These are phyloP conservation scores for Drosophila acutilabella DNA, from an alignment of 2,888 invertebrate species.

Conservation along the genomic window DNA sequence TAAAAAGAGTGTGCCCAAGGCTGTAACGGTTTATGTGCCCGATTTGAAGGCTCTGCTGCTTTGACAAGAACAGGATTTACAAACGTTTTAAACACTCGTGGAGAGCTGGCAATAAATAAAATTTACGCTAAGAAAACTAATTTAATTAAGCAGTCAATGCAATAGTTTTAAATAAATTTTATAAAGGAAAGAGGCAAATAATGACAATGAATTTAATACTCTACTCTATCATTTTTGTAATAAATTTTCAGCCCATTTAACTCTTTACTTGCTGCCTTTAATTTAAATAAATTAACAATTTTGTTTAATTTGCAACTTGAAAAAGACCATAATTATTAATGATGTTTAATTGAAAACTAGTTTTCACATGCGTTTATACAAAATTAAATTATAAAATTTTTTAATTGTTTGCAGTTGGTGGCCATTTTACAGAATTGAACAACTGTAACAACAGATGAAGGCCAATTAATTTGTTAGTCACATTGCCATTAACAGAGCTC, in stretches of 20 bases:
- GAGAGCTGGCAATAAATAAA: not conserved
- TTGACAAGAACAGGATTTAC: conserved; percentile 22
- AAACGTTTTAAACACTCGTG: conserved; percentile 8
- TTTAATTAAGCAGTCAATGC: not conserved
- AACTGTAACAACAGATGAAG: not conserved
- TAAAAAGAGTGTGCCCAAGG: conserved; percentile 27
- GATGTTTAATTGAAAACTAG: not conserved
- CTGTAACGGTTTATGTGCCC: conserved; percentile 28
- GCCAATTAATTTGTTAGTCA: conserved; percentile 58
- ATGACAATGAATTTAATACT: too few species aligned
- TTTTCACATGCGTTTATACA: not conserved
- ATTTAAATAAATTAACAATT: too few species aligned
- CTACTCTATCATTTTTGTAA: too few species aligned
- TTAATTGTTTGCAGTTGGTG: not conserved
- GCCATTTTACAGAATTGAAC: not conserved
- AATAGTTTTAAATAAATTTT: not conserved
- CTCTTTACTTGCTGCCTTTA: too few species aligned
- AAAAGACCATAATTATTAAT: not conserved
- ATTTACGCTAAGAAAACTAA: not conserved
- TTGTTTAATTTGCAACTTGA: not conserved
- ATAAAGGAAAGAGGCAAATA: not conserved
- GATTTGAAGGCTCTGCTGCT: conserved; percentile 31
- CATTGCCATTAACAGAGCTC: conserved; percentile 22
- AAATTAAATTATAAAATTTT: not conserved
- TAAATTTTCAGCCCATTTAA: too few species aligned